These are phyloP conservation scores for Pteronura brasiliensis DNA, from an alignment of 2,113 vertebrate genomes.

Conservation along the genomic window DNA sequence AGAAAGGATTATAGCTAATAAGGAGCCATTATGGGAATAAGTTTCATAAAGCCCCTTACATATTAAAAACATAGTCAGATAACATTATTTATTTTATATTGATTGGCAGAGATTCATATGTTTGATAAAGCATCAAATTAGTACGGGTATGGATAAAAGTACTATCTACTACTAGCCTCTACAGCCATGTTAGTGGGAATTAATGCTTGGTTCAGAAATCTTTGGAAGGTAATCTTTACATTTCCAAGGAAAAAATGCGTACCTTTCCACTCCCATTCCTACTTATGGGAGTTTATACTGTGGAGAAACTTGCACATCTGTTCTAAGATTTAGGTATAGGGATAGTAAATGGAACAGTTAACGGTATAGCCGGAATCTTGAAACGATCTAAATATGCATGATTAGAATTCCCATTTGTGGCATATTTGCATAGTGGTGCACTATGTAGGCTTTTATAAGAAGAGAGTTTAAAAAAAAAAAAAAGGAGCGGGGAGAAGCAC, in stretches of 20 bases:
- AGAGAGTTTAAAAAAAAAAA: neutral
- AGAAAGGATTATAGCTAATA: neutral
- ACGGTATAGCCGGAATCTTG: neutral
- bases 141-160: neutral
- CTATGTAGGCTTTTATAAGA: neutral
- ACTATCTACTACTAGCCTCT: neutral
- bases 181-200: neutral
- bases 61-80: neutral
- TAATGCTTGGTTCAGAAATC: neutral
- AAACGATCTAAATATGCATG: neutral
- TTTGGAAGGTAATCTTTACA: neutral
- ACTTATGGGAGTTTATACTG: neutral
- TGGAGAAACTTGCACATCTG: neutral
- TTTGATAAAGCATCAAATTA: neutral
- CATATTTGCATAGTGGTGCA: neutral
- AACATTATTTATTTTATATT: neutral
- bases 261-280: neutral
- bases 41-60: neutral
- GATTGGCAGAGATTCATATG: neutral
- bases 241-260: neutral
- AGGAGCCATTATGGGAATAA: neutral
- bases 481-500: neutral
- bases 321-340: neutral
- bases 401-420: neutral
- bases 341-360: neutral